Conservation (phyloP, 2,888 invertebrate species). For the Cotesia congregata region DNA sequence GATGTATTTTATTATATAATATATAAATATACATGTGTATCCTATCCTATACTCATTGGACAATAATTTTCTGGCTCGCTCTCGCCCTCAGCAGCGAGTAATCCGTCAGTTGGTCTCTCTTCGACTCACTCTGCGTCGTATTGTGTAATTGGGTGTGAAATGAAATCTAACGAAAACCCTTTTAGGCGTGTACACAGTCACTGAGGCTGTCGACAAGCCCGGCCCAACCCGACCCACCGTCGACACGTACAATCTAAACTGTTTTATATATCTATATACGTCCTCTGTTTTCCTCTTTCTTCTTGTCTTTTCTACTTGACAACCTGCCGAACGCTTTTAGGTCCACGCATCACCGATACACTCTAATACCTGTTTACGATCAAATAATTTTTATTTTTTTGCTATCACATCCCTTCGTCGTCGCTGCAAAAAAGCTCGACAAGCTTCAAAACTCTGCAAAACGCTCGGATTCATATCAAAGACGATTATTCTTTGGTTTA, state of each 20-base stretch:
- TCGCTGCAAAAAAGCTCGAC: not conserved
- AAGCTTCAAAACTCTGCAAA: not conserved
- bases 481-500: not conserved
- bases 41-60: conserved; percentile 26
- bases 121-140: conserved; percentile 54
- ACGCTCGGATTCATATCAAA: not conserved
- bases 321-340: conserved; percentile 37
- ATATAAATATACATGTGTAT: conserved; percentile 8
- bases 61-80: conserved; percentile 38
- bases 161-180: conserved; percentile 71
- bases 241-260: not conserved
- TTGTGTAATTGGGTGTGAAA: conserved; percentile 69
- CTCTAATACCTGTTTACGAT: conserved; percentile 58
- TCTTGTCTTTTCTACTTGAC: conserved; percentile 11
- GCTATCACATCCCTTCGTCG: conserved; percentile 1
- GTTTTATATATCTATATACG: not conserved
- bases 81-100: conserved; percentile 14
- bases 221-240: conserved; percentile 46
- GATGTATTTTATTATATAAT: conserved; percentile 24
- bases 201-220: conserved; percentile 56
- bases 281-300: conserved; percentile 38
- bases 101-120: conserved; percentile 25
- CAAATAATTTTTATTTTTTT: conserved; percentile 60
- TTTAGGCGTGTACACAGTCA: conserved; percentile 69
- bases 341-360: conserved; percentile 35